A percentile compares a stretch with the other conserved stretches of the same genome.
Evolutionary conservation across 1,140 invertebrate species (phyloP).

Genomic region (Globodera rostochiensis): DNA sequence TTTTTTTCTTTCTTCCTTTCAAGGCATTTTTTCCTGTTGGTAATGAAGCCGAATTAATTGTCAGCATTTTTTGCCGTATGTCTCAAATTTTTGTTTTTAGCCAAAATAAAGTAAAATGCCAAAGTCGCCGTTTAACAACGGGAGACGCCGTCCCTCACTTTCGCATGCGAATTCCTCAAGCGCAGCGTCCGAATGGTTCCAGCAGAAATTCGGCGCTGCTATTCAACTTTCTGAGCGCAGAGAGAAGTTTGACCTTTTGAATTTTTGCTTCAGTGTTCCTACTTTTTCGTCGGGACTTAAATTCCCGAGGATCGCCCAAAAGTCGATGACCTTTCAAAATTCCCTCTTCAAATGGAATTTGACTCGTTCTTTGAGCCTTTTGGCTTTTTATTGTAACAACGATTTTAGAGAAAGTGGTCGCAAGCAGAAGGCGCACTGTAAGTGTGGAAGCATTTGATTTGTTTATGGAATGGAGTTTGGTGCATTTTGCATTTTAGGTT

Average conservation of each 20-base stretch:
- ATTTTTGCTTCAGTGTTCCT: too few species aligned
- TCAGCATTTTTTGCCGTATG: background rate
- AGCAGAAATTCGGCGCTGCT: constrained; percentile 14
- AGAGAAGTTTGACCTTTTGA: background rate
- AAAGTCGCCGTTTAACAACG: background rate
- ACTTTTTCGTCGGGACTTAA: too few species aligned
- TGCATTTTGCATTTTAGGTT: background rate
- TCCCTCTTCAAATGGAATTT: too few species aligned
- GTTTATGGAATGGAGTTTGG: background rate
- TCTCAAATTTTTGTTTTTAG: background rate
- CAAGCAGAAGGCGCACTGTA: background rate
- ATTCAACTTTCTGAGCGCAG: background rate
- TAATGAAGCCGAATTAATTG: background rate
- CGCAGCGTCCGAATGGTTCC: constrained; percentile 10
- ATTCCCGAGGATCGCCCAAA: too few species aligned
- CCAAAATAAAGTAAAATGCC: background rate
- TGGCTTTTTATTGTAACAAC: background rate
- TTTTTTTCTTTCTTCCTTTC: background rate
- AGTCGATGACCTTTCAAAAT: too few species aligned
- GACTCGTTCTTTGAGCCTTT: background rate
- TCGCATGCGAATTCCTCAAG: background rate
- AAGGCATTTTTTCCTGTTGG: too few species aligned
- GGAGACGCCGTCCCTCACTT: background rate
- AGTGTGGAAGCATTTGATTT: background rate
- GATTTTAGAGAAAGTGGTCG: background rate